These are phyloP conservation scores for Lasioglossum leucozonium DNA, from an alignment of 2,888 invertebrate species.

Conservation along the genomic window DNA sequence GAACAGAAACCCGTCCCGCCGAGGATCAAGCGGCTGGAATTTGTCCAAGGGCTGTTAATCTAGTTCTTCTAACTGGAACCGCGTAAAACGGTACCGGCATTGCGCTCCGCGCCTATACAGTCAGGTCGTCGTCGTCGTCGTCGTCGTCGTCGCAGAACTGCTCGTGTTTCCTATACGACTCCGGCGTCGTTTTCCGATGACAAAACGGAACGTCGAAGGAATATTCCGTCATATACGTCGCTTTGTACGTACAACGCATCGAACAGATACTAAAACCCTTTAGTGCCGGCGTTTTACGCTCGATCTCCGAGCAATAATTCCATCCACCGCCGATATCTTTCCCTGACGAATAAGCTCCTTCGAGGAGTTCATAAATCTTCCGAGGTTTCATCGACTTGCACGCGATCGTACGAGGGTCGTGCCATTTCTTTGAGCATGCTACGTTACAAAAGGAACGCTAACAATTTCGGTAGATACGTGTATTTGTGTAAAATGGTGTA, in stretches of 20 bases:
- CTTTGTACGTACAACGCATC: neutral
- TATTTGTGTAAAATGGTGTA: too few species aligned
- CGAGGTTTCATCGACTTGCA: neutral
- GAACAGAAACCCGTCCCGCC: conserved; percentile 4
- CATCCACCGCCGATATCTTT: neutral
- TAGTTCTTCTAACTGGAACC: conserved; percentile 44
- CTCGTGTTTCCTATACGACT: neutral
- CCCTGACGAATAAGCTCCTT: neutral
- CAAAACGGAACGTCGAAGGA: neutral
- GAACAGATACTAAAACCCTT: neutral
- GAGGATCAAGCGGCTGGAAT: conserved; percentile 27
- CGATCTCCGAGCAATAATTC: conserved; percentile 12
- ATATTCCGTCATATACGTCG: neutral
- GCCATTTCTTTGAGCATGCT: too few species aligned
- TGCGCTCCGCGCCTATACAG: neutral
- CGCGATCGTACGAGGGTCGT: neutral
- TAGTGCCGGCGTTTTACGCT: neutral
- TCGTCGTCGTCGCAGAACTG: neutral
- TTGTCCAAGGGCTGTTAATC: conserved; percentile 32
- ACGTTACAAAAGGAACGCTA: too few species aligned
- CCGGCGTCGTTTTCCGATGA: neutral
- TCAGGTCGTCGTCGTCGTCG: neutral
- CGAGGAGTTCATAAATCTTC: conserved; percentile 26
- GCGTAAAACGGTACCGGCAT: conserved; percentile 13
- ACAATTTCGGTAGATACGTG: too few species aligned